phyloP scores from a whole-genome alignment of 2,888 invertebrate genomes.

The Leucoma salicis region DNA sequence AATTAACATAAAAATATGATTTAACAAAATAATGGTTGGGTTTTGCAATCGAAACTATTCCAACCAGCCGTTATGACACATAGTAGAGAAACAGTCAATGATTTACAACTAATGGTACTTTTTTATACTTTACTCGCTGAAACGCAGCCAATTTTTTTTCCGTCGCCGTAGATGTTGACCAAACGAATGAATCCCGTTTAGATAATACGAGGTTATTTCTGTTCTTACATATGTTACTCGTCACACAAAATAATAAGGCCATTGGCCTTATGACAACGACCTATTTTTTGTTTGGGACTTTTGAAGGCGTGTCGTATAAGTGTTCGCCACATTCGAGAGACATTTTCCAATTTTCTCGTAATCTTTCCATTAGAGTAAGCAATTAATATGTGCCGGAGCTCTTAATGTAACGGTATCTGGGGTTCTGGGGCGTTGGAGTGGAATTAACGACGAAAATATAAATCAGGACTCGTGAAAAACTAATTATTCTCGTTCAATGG shows the following conservation, averaged over 20 bases:
- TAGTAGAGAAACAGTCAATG: constrained; percentile 59
- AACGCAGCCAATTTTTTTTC: constrained; percentile 62
- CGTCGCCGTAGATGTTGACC: constrained; percentile 47
- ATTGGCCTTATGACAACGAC: constrained; percentile 78
- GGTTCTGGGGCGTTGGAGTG: constrained; percentile 11
- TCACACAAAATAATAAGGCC: constrained; percentile 80
- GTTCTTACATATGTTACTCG: constrained; percentile 76
- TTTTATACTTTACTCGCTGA: constrained; percentile 54
- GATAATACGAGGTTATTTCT: constrained; percentile 75
- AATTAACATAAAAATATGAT: constrained; percentile 39
- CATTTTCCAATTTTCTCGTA: constrained; percentile 34
- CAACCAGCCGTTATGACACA: constrained; percentile 48
- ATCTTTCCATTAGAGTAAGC: constrained; percentile 14
- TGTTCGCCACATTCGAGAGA: constrained; percentile 37
- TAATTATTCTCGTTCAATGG: constrained; percentile 1
- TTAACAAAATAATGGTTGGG: constrained; percentile 30
- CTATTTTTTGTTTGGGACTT: constrained; percentile 64
- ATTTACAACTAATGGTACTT: constrained; percentile 51
- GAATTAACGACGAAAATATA: constrained; percentile 16
- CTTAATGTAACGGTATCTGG: constrained; percentile 15
- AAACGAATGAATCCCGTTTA: constrained; percentile 66
- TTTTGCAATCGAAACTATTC: constrained; percentile 48
- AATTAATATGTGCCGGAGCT: not conserved
- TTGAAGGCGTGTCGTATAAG: constrained; percentile 61
- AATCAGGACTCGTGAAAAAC: constrained; percentile 11